These are phyloP conservation scores for Trichonephila clavata DNA, from an alignment of 1,140 invertebrate genomes.

Conservation along the genomic window DNA sequence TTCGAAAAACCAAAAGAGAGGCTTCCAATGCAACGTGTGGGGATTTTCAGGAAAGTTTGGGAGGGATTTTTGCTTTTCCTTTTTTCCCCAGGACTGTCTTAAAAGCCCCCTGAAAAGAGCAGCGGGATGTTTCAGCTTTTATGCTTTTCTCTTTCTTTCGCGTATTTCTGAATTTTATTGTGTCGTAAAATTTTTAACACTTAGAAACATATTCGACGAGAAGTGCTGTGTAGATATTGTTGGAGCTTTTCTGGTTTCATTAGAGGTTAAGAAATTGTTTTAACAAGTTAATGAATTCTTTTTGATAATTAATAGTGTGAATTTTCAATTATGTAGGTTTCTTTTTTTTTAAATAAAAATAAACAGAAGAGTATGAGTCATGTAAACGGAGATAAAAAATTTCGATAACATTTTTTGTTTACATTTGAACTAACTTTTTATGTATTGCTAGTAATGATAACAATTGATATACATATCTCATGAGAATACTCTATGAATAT, in stretches of 20 bases:
- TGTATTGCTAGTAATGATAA: too few relatives aligned
- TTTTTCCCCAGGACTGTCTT: conserved; percentile 21
- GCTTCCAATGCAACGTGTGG: conserved; percentile 29
- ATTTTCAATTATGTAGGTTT: too few relatives aligned
- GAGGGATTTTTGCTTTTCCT: conserved; percentile 8
- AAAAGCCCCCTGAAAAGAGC: neutral
- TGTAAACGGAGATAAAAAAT: too few relatives aligned
- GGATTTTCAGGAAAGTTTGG: conserved; percentile 25
- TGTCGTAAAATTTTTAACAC: conserved; percentile 38
- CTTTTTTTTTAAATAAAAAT: too few relatives aligned
- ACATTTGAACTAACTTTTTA: too few relatives aligned
- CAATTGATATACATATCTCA: too few relatives aligned
- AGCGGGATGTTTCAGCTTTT: neutral
- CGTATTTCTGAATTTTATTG: conserved; percentile 49
- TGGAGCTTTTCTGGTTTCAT: neutral
- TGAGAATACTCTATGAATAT: too few relatives aligned
- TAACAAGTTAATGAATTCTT: too few relatives aligned
- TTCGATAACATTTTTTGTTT: too few relatives aligned
- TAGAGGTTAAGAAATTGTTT: too few relatives aligned
- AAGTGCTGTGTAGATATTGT: neutral
- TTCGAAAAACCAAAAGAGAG: conserved; percentile 49
- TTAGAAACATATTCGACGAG: neutral
- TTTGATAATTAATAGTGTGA: neutral
- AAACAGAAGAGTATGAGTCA: too few relatives aligned
- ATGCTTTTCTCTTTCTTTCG: neutral